Conservation (phyloP, 2,113 vertebrate genomes). For the Bubo blakistoni region DNA sequence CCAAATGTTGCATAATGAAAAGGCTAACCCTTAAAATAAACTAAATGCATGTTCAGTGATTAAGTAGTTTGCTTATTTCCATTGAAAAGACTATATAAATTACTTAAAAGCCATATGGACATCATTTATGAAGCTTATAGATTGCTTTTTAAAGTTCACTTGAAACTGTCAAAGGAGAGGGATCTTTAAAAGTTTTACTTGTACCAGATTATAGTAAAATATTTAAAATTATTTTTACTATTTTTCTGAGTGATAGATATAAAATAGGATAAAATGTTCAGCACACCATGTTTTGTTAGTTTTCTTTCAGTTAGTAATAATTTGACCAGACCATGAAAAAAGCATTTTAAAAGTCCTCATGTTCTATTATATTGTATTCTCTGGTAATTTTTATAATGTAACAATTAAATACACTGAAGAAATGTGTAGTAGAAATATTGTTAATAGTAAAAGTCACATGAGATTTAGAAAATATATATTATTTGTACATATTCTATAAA, state of each 20-base stretch:
- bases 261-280: not conserved
- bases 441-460: not conserved
- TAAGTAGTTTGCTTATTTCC: constrained; percentile 24
- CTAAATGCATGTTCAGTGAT: constrained; percentile 47
- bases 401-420: not conserved
- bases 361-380: not conserved
- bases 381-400: not conserved
- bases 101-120: constrained; percentile 44
- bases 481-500: no score
- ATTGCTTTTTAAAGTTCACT: constrained; percentile 40
- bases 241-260: not conserved
- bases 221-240: constrained; percentile 9
- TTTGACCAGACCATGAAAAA: not conserved
- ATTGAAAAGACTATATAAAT: constrained; percentile 49
- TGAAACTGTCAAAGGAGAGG: not conserved
- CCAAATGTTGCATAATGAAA: constrained; percentile 26
- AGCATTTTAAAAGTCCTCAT: not conserved
- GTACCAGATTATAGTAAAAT: not conserved
- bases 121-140: constrained; percentile 46
- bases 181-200: not conserved
- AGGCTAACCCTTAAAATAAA: constrained; percentile 42
- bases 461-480: not conserved
- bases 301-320: not conserved
- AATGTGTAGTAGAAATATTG: constrained; percentile 35
- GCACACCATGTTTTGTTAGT: not conserved